Percentiles rank a stretch among this genome's conserved stretches.
Evolutionary conservation across 2,797 vertebrate genomes (phyloP).

Genomic region (Fringilla coelebs): DNA sequence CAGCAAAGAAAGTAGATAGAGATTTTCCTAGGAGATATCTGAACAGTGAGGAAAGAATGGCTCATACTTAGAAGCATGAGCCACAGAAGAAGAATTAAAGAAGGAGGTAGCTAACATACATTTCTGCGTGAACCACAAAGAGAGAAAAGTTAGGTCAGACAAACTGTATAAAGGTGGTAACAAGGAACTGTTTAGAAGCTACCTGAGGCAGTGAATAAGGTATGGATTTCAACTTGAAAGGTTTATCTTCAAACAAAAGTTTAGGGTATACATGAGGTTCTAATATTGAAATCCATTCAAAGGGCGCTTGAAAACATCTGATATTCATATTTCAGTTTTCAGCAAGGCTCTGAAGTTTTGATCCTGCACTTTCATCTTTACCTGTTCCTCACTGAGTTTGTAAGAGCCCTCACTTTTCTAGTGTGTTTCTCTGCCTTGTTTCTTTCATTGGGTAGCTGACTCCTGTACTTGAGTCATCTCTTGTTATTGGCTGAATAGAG

Average conservation of each 20-base stretch:
- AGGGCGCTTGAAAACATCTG: conserved; percentile 42
- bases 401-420: conserved; percentile 21
- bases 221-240: conserved; percentile 39
- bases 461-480: background rate
- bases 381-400: background rate
- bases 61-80: background rate
- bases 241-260: conserved; percentile 27
- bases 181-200: conserved; percentile 29
- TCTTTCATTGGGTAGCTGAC: background rate
- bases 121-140: background rate
- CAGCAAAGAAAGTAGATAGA: background rate
- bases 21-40: background rate
- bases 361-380: conserved; percentile 45
- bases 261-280: conserved; percentile 10
- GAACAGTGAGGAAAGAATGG: background rate
- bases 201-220: background rate
- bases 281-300: conserved; percentile 7
- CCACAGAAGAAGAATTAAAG: background rate
- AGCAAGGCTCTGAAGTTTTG: conserved; percentile 21
- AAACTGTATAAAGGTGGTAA: background rate
- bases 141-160: background rate
- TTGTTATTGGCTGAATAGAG: background rate
- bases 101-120: background rate
- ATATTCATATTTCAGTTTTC: conserved; percentile 36
- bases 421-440: background rate